These are phyloP conservation scores for Spodoptera picta DNA, from an alignment of 2,888 invertebrate species.

Conservation along the genomic window DNA sequence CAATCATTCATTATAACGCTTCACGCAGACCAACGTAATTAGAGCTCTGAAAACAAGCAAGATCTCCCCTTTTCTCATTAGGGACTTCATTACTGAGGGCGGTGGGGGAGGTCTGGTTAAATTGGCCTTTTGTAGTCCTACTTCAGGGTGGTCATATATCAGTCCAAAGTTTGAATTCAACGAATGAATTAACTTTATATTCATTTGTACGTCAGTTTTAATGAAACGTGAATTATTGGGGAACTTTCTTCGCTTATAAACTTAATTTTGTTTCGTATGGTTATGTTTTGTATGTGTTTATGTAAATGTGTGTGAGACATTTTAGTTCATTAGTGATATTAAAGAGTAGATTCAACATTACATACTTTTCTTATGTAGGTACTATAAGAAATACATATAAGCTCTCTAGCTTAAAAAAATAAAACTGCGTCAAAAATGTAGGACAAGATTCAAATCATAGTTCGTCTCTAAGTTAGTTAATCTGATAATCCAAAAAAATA, in stretches of 20 bases:
- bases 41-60: constrained; percentile 71
- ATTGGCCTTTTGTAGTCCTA: constrained; percentile 57
- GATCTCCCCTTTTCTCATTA: constrained; percentile 68
- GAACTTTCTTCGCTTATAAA: constrained; percentile 64
- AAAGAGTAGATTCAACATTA: too few species aligned
- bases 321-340: neutral
- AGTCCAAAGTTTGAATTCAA: constrained; percentile 78
- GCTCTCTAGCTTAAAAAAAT: too few species aligned
- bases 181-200: constrained; percentile 79
- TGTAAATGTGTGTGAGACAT: too few species aligned
- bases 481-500: too few species aligned
- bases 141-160: constrained; percentile 78
- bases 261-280: constrained; percentile 29
- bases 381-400: too few species aligned
- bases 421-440: too few species aligned
- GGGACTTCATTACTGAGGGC: constrained; percentile 60
- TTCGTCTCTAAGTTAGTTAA: too few species aligned
- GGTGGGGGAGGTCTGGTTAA: constrained; percentile 61
- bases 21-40: constrained; percentile 71
- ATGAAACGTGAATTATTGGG: constrained; percentile 76
- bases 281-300: constrained; percentile 2
- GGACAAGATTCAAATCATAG: too few species aligned
- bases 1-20: constrained; percentile 84
- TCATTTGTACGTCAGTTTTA: constrained; percentile 76
- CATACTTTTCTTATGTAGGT: too few species aligned